Evolutionary conservation across 1,140 invertebrate genomes (phyloP).

Genomic region (Drusus annulatus): DNA sequence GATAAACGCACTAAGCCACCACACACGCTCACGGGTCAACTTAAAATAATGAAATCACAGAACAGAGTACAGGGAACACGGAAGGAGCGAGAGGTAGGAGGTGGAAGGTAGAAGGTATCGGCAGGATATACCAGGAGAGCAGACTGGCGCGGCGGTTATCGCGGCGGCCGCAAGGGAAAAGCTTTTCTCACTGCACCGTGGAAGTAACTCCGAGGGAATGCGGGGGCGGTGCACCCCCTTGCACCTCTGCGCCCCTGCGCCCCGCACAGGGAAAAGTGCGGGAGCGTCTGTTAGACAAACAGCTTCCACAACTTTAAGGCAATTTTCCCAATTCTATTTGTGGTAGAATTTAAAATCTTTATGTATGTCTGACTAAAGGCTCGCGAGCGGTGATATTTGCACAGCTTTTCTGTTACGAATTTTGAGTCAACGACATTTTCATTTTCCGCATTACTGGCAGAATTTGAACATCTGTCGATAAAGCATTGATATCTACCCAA

Average conservation of each 20-base stretch:
- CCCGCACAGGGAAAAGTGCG: background rate
- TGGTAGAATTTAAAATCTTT: too few relatives aligned
- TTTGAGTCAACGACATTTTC: too few relatives aligned
- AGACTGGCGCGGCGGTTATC: conserved; percentile 46
- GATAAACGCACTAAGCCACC: conserved; percentile 11
- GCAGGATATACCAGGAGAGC: conserved; percentile 21
- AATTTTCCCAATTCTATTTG: too few relatives aligned
- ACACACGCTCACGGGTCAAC: conserved; percentile 36
- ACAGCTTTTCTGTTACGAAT: too few relatives aligned
- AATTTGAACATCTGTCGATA: too few relatives aligned
- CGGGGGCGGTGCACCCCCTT: conserved; percentile 51
- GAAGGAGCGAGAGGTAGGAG: conserved; percentile 1
- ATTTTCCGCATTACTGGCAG: too few relatives aligned
- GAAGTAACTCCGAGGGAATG: conserved; percentile 39
- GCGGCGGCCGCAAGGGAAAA: conserved; percentile 51
- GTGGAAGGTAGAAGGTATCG: conserved; percentile 30
- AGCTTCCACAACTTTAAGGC: too few relatives aligned
- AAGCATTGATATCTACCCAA: too few relatives aligned
- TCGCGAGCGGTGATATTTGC: too few relatives aligned
- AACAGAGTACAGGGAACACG: background rate
- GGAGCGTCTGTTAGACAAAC: too few relatives aligned
- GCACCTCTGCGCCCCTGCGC: conserved; percentile 35
- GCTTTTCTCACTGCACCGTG: conserved; percentile 53
- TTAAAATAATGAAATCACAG: conserved; percentile 45
- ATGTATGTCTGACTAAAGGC: too few relatives aligned